Percentiles rank a stretch among this genome's conserved stretches.
Conservation (phyloP, 2,113 vertebrate genomes). For the Pterocles gutturalis region DNA sequence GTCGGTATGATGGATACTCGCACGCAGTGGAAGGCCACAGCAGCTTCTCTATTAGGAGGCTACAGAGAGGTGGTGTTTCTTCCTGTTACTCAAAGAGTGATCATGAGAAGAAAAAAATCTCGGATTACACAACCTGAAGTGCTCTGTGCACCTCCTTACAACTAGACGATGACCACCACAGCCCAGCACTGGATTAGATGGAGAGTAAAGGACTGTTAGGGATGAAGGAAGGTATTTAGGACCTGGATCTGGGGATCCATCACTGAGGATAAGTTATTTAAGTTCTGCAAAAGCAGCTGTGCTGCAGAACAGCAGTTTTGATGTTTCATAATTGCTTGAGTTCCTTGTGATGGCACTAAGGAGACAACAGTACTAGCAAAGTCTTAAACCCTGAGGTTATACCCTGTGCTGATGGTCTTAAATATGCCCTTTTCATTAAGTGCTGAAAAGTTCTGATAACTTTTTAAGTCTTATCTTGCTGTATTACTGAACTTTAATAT, state of each 20-base stretch:
- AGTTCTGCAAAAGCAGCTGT: background rate
- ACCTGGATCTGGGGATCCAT: background rate
- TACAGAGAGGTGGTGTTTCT: background rate
- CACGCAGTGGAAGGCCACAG: background rate
- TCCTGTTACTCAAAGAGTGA: background rate
- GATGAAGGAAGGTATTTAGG: background rate
- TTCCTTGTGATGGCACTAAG: background rate
- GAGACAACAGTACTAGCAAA: background rate
- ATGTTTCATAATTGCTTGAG: background rate
- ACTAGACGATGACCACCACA: fast-evolving
- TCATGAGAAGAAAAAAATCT: background rate
- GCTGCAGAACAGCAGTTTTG: background rate
- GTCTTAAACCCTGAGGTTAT: background rate
- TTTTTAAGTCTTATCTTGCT: background rate
- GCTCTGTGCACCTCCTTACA: background rate
- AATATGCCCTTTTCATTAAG: background rate
- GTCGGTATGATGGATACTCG: background rate
- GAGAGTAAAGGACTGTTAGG: background rate
- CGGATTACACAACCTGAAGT: background rate
- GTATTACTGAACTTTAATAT: background rate
- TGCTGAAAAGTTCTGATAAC: background rate
- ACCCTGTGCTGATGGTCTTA: background rate
- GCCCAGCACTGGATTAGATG: background rate
- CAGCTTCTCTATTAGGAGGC: background rate
- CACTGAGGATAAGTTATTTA: background rate